Conservation (phyloP, 2,888 invertebrate species). For the Loripinus fragilis region DNA sequence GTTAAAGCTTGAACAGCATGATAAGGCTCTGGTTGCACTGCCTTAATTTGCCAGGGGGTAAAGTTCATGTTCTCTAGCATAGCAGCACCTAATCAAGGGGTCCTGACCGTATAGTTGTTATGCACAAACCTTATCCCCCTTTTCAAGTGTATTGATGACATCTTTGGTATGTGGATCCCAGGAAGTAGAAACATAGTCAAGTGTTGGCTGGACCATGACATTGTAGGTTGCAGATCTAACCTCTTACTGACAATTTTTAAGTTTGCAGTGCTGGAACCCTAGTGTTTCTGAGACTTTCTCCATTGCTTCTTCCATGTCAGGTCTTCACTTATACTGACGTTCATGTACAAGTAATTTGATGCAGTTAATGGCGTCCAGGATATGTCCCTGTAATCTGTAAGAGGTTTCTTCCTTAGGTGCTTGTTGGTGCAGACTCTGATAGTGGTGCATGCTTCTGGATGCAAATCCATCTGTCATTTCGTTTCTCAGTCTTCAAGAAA, state of each 20-base stretch:
- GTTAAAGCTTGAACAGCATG: no score
- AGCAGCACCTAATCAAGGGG: not conserved
- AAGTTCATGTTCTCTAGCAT: no score
- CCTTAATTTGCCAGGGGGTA: no score
- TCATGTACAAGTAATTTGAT: not conserved
- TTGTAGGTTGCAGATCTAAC: slow-evolving; percentile 5
- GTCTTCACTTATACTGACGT: slow-evolving; percentile 3
- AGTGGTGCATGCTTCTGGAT: no score
- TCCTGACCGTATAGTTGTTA: not conserved
- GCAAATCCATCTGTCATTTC: no score
- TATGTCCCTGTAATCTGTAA: not conserved
- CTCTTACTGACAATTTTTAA: not conserved
- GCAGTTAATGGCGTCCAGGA: not conserved
- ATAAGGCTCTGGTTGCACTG: no score
- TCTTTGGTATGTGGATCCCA: not conserved
- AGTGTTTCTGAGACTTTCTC: not conserved
- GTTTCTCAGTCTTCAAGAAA: not conserved
- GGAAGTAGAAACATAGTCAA: slow-evolving; percentile 1
- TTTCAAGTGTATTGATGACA: not conserved
- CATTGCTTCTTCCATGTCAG: not conserved
- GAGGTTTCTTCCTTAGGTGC: not conserved
- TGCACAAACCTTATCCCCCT: not conserved
- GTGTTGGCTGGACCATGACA: not conserved
- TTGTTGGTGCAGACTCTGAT: no score
- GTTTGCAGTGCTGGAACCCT: not conserved